Evolutionary conservation across 2,888 invertebrate genomes (phyloP), one percentile per base, ranked within the genome.

Genomic region (Synergus laeviventris): DNA sequence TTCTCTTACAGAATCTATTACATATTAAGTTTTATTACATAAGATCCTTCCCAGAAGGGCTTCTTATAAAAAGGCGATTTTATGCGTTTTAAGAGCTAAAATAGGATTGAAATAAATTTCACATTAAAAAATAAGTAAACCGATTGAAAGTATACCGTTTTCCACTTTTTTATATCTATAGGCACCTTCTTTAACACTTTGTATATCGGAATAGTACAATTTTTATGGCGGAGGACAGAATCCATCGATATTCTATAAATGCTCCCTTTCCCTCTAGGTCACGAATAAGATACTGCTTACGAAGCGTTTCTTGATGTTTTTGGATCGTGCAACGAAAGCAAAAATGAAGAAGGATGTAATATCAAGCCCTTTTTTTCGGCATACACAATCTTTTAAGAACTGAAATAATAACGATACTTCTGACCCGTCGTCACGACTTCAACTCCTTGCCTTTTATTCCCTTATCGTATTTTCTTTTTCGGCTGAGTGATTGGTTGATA

Each of bases 331-430:
- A 56, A 56, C 21, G 56, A 21, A 21, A 56, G 56, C 56, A 56
- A 56, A 56, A 21, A 21, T 56, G 21, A 56, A 54, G 54, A n/a
- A 54, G 54, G 18, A 54, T n/a, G 12, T 56, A 56, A 56, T 11
- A 56, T 18, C 21, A 21, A 11, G 11, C 11, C 21, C 21, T 21
- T 21, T 56, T 56, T 21, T 56, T 56, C 21, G 9, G 54, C 18
- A 54, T 54, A n/a, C n/a, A 54, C 18, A 54, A 54, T 54, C 18
- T n/a, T n/a, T 54, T 54, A 54, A 54, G 54, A 54, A 54, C 54
- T n/a, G 18, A 54, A 54, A n/a, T n/a, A 54, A n/a, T 54, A 54
- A 18, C 54, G 54, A 54, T 18, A 9, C 54, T 18, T 54, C 49
- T 21, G 2, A 1, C 18, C 21, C 21, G 56, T 21, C 56, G 11